Conservation (phyloP, 2,797 vertebrate species). For the Coendou prehensilis region DNA sequence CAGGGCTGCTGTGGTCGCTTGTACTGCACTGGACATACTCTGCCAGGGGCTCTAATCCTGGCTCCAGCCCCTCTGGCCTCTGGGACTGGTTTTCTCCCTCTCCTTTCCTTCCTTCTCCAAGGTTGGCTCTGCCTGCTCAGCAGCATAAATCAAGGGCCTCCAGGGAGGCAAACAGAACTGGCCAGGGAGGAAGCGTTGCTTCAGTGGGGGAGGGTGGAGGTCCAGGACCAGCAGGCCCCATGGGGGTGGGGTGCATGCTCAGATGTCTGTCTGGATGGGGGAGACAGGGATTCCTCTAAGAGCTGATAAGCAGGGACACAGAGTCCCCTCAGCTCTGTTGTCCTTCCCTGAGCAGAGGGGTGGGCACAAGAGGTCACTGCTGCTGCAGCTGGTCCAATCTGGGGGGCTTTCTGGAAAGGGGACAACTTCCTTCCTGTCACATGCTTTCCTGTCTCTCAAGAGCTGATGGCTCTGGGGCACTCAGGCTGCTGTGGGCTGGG, state of each 20-base stretch:
- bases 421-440: slow-evolving; percentile 72
- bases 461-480: slow-evolving; percentile 60
- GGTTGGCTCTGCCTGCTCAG: slow-evolving; percentile 44
- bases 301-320: slow-evolving; percentile 8
- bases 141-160: slow-evolving; percentile 78
- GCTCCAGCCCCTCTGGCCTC: slow-evolving; percentile 46
- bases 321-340: background rate
- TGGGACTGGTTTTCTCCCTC: slow-evolving; percentile 71
- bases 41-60: slow-evolving; percentile 51
- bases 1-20: background rate
- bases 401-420: slow-evolving; percentile 7
- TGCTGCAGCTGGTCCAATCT: slow-evolving; percentile 43
- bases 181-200: slow-evolving; percentile 45
- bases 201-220: slow-evolving; percentile 51
- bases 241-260: slow-evolving; percentile 30
- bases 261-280: background rate
- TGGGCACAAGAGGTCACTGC: background rate
- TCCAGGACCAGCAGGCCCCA: background rate
- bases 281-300: background rate
- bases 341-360: background rate
- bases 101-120: slow-evolving; percentile 52
- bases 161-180: slow-evolving; percentile 66
- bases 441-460: slow-evolving; percentile 70
- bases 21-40: background rate
- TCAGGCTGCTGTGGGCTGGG: background rate